Conservation (phyloP, 2,113 vertebrate species). For the Zosterops borbonicus region DNA sequence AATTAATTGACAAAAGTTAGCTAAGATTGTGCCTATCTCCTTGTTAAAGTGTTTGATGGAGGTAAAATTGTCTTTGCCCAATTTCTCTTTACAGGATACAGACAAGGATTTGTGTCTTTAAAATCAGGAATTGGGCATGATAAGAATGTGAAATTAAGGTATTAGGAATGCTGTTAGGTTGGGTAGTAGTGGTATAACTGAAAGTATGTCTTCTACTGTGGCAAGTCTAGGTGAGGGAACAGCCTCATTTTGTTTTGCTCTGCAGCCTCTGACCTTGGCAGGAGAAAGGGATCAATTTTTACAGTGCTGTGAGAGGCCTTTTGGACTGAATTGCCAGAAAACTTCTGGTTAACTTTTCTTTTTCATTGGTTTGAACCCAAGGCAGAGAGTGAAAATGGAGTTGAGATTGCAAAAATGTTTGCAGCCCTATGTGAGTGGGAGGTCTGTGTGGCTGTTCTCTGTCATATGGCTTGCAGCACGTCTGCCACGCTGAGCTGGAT, state of each 20-base stretch:
- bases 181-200: background rate
- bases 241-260: fast-evolving
- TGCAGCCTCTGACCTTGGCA: background rate
- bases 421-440: background rate
- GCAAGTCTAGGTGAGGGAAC: background rate
- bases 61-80: background rate
- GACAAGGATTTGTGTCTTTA: background rate
- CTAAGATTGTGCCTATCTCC: background rate
- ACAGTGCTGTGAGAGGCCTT: background rate
- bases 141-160: background rate
- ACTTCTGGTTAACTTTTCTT: background rate
- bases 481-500: background rate
- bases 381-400: background rate
- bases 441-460: background rate
- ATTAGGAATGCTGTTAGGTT: background rate
- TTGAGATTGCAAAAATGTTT: background rate
- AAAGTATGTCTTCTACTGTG: background rate
- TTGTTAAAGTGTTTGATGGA: background rate
- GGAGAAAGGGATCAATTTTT: background rate
- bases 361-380: background rate
- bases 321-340: background rate
- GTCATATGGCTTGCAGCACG: fast-evolving
- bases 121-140: background rate
- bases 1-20: background rate
- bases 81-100: background rate